A percentile compares a stretch with the other conserved stretches of the same genome.
These are phyloP conservation scores for Rhynchopsitta pachyrhyncha DNA, from an alignment of 2,113 vertebrate species.

Conservation along the genomic window DNA sequence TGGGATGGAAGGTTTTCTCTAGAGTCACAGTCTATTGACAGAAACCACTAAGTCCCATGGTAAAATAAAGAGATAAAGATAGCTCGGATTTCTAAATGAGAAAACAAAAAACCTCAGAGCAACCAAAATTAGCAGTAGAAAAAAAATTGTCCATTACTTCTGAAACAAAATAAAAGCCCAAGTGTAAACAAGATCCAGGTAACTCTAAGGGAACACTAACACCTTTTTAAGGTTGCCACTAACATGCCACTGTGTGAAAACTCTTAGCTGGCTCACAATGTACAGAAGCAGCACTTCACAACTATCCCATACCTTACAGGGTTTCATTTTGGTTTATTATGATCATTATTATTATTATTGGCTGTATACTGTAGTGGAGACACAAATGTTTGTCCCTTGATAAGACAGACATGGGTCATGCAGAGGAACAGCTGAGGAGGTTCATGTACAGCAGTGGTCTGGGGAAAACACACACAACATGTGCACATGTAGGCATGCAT, in stretches of 20 bases:
- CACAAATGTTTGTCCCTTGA: neutral
- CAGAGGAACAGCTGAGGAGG: neutral
- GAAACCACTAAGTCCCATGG: neutral
- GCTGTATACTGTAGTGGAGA: neutral
- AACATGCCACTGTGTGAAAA: fast-evolving
- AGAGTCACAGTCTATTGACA: neutral
- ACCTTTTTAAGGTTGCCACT: neutral
- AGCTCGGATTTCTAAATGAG: neutral
- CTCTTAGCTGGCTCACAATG: neutral
- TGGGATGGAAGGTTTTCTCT: neutral
- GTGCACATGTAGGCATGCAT: no score
- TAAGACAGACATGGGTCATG: neutral
- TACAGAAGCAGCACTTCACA: neutral
- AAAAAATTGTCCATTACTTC: neutral
- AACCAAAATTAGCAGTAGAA: neutral
- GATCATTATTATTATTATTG: neutral
- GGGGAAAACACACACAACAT: neutral
- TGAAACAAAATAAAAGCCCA: neutral
- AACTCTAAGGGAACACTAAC: neutral
- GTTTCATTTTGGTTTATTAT: neutral
- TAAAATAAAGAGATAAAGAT: neutral
- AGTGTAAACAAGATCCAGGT: neutral
- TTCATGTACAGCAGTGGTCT: neutral
- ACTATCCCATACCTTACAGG: neutral
- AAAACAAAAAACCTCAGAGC: neutral